Percentiles rank a stretch among this genome's conserved stretches.
Evolutionary conservation across 2,113 vertebrate genomes (phyloP).

Genomic region (Ctenomys sociabilis): DNA sequence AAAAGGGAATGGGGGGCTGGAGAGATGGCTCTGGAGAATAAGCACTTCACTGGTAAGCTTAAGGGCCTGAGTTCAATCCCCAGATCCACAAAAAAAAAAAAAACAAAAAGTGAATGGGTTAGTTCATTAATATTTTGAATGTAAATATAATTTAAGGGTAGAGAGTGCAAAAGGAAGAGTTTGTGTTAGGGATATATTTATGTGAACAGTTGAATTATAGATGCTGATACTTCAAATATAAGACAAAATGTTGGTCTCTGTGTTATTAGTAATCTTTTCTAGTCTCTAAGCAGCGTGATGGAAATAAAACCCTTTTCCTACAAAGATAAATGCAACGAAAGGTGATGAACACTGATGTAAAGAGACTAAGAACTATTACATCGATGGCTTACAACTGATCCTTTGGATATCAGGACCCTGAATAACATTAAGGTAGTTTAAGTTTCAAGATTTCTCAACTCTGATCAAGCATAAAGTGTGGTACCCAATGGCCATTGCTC

Average conservation of each 20-base stretch:
- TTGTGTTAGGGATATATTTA: neutral
- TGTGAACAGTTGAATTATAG: neutral
- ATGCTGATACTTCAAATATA: neutral
- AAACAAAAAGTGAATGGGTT: neutral
- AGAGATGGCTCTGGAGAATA: too few species aligned
- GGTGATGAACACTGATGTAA: neutral
- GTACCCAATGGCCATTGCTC: neutral
- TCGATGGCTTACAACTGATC: neutral
- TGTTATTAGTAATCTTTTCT: neutral
- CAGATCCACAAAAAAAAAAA: too few species aligned
- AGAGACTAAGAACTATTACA: neutral
- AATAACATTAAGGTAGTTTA: neutral
- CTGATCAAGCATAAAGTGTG: neutral
- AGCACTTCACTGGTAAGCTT: too few species aligned
- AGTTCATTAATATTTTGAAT: neutral
- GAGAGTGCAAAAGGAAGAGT: neutral
- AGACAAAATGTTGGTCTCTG: neutral
- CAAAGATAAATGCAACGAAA: neutral
- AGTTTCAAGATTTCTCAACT: neutral
- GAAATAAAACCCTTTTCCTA: neutral
- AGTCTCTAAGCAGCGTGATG: neutral
- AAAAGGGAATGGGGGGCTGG: too few species aligned
- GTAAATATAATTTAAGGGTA: neutral
- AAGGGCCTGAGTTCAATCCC: too few species aligned
- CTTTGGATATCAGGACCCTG: neutral